Evolutionary conservation across 2,113 vertebrate species (phyloP), one percentile per base, ranked within the genome.

Genomic region (Panurus biarmicus): DNA sequence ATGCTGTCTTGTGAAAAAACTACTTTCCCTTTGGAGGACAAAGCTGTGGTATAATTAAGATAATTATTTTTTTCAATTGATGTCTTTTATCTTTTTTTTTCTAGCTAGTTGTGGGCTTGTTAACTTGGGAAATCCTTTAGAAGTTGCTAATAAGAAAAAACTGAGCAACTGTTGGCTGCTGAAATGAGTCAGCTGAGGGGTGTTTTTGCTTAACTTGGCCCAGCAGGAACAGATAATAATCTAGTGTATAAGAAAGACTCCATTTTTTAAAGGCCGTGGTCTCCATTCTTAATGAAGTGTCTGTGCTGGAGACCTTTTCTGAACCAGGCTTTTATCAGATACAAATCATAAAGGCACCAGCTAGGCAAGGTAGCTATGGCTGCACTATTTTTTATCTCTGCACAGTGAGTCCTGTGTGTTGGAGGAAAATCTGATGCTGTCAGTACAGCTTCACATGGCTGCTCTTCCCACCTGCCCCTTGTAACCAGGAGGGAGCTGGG

Each of bases 21-120:
- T 86, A 25, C 70, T 18, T 89, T 56, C 70, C 53, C 33, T 40
- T 89, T 94, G 80, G 50, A 87, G 90, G 57, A 77, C 53, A 93
- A 92, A 73, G 57, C 51, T 92, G 72, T 6, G n/a, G 64, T 92
- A 28, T 90, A 94, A 94, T 92, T 92, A 93, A 67, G 83, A 78
- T 75, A 92, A 81, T 71, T 75, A 33, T 76, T 92, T 96, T 94
- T 93, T 81, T 75, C 33, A 77, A 6, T 58, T 10, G 35, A 33
- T 67, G 35, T 54, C 40, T 80, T 90, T 74, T 74, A 87, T 91
- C 51, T 89, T 64, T 61, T 69, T 75, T 85, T 91, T 76, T 40
- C 65, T 77, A 58, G 11, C 22, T 83, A 23, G 29, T 66, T 76
- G 29, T 40, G 25, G 26, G 31, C 26, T 88, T 84, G 86, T 94